A percentile compares a stretch with the other conserved stretches of the same genome.
Evolutionary conservation across 2,888 invertebrate genomes (phyloP).

Genomic region (Lithosia quadra): DNA sequence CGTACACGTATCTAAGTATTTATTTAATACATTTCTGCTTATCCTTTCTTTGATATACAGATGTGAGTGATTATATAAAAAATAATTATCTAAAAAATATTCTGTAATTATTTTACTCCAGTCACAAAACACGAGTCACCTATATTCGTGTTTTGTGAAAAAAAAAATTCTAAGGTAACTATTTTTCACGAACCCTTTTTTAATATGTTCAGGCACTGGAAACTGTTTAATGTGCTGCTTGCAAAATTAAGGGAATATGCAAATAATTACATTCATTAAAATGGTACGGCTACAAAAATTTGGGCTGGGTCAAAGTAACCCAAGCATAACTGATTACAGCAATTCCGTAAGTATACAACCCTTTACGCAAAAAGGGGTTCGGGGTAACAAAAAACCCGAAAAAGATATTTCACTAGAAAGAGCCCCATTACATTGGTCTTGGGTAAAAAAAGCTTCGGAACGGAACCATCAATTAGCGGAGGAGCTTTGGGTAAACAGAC

Average conservation of each 20-base stretch:
- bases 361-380: constrained; percentile 50
- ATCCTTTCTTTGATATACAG: too few species aligned
- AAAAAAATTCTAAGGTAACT: constrained; percentile 5
- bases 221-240: constrained; percentile 29
- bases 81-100: neutral
- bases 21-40: too few species aligned
- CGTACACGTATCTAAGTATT: too few species aligned
- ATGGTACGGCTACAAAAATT: constrained; percentile 34
- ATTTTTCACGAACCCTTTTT: constrained; percentile 11
- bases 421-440: constrained; percentile 76
- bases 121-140: too few species aligned
- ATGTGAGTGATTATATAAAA: neutral
- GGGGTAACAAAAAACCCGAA: constrained; percentile 61
- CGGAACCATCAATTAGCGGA: constrained; percentile 77
- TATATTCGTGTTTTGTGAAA: too few species aligned
- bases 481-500: constrained; percentile 70
- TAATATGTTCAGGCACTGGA: constrained; percentile 22
- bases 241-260: constrained; percentile 30
- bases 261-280: constrained; percentile 54
- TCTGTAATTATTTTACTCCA: neutral
- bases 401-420: constrained; percentile 78
- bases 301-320: constrained; percentile 48
- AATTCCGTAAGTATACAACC: constrained; percentile 52
- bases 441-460: constrained; percentile 66
- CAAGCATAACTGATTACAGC: constrained; percentile 55